Evolutionary conservation across 2,113 vertebrate species (phyloP).

Genomic region (Passer domesticus): DNA sequence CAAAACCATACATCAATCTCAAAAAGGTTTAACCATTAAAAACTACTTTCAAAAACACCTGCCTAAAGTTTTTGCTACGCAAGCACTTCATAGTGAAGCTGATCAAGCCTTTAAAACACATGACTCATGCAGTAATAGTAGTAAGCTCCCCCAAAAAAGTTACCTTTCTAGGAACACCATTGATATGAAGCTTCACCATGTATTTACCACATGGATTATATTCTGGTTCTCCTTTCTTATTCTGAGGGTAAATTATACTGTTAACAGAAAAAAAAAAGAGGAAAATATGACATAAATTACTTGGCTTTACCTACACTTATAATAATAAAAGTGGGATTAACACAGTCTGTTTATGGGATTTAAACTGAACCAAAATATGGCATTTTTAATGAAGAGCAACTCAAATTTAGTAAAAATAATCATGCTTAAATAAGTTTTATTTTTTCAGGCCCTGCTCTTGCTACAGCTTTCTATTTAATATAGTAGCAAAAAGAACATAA

Average conservation of each 20-base stretch:
- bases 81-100: neutral
- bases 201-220: constrained; percentile 99
- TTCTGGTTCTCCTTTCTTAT: constrained; percentile 93
- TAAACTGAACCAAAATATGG: neutral
- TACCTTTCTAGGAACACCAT: constrained; percentile 97
- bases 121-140: neutral
- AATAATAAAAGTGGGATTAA: neutral
- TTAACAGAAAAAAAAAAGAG: neutral
- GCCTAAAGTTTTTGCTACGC: neutral
- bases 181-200: constrained; percentile 98
- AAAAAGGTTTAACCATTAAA: neutral
- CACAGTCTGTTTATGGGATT: neutral
- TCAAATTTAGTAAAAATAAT: neutral
- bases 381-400: neutral
- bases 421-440: neutral
- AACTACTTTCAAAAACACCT: neutral
- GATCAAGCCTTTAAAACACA: neutral
- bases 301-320: neutral
- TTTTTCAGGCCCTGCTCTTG: neutral
- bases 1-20: neutral
- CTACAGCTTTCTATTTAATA: neutral
- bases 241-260: constrained; percentile 98
- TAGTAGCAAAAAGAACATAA: neutral
- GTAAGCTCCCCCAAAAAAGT: neutral
- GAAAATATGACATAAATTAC: neutral